Conservation (phyloP, 2,113 vertebrate genomes). For the Hippocampus barbouri region DNA sequence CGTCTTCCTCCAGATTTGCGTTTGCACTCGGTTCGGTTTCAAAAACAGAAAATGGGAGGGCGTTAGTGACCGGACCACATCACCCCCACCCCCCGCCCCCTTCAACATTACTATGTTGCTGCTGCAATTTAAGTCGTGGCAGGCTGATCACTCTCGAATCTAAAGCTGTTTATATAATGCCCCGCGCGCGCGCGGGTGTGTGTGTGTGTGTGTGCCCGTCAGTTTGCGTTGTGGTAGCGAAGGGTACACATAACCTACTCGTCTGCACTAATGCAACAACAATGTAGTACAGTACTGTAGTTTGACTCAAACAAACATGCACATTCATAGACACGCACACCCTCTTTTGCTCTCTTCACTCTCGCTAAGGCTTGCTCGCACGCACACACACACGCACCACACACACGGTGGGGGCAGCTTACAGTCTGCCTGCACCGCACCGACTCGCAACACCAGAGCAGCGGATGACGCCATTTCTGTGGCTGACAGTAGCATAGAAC, state of each 20-base stretch:
- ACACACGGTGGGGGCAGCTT: constrained; percentile 29
- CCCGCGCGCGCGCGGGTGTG: neutral
- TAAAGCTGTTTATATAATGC: constrained; percentile 66
- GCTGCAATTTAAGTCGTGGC: constrained; percentile 47
- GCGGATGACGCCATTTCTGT: constrained; percentile 79
- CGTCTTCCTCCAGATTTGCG: neutral
- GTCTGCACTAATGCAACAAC: constrained; percentile 20
- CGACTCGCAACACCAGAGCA: constrained; percentile 58
- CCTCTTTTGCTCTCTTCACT: neutral
- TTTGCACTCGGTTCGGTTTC: neutral
- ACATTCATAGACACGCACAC: neutral
- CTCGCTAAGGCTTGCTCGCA: no score
- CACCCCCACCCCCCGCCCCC: neutral
- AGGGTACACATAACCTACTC: constrained; percentile 30
- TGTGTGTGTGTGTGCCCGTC: constrained; percentile 9
- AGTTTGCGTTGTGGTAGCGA: constrained; percentile 29
- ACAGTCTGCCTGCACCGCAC: constrained; percentile 62
- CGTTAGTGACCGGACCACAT: neutral
- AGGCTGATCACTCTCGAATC: constrained; percentile 44
- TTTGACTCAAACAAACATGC: neutral
- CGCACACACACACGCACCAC: neutral
- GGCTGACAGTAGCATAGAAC: constrained; percentile 54
- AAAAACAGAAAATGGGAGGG: neutral
- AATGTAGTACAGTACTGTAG: constrained; percentile 6
- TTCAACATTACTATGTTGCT: constrained; percentile 18